phyloP scores from a whole-genome alignment of 1,140 invertebrate species.

The Caenorhabditis inopinata region DNA sequence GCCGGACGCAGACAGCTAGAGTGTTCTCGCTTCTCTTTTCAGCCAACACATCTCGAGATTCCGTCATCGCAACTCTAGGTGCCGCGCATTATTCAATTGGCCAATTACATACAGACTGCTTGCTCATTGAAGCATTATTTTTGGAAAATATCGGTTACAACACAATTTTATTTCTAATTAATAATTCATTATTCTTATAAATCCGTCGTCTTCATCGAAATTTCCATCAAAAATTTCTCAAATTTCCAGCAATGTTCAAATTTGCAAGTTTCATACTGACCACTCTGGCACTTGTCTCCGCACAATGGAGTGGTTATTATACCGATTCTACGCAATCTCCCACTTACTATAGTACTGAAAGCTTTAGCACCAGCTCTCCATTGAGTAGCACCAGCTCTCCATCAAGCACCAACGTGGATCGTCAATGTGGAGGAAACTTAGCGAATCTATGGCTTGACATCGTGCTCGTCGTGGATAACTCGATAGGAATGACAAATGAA shows the following conservation, averaged over 20 bases:
- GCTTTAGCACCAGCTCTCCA: background rate
- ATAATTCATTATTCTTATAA: background rate
- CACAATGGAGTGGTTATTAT: background rate
- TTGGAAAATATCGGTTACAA: too few relatives aligned
- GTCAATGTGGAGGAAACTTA: slow-evolving; percentile 3
- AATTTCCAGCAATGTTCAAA: slow-evolving; percentile 8
- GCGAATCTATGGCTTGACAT: slow-evolving; percentile 20
- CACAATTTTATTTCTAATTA: too few relatives aligned
- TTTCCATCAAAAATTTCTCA: background rate
- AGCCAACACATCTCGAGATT: too few relatives aligned
- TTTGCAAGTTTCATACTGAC: background rate
- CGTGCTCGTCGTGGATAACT: slow-evolving; percentile 18
- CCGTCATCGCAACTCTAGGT: too few relatives aligned
- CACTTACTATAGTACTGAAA: background rate
- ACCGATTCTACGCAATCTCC: too few relatives aligned
- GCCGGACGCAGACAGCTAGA: too few relatives aligned
- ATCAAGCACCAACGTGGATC: background rate
- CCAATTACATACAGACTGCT: too few relatives aligned
- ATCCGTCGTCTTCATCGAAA: too few relatives aligned
- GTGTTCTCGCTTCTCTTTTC: too few relatives aligned
- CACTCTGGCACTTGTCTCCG: background rate
- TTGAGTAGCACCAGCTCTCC: background rate
- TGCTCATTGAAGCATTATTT: too few relatives aligned
- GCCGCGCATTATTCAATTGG: too few relatives aligned
- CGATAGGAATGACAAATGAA: background rate